phyloP scores from a whole-genome alignment of 1,140 invertebrate species.

The Rhagoletis pomonella region DNA sequence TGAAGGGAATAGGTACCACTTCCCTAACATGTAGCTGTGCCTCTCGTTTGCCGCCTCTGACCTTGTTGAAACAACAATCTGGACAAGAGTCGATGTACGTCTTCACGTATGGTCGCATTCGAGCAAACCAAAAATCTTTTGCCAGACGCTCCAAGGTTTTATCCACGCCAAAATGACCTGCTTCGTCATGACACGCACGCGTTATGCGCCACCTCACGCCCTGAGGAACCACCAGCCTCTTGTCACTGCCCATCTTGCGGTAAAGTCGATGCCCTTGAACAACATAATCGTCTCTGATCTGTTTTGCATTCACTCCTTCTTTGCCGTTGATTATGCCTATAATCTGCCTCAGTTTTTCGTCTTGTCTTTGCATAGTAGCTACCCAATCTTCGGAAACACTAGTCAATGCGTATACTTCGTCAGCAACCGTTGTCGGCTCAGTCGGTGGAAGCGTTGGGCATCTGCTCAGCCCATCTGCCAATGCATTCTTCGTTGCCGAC shows the following conservation, averaged over 20 bases:
- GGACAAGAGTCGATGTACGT: slow-evolving; percentile 11
- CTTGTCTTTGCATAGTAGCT: slow-evolving; percentile 28
- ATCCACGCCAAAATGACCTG: slow-evolving; percentile 10
- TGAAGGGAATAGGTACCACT: slow-evolving; percentile 13
- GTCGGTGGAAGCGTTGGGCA: neutral
- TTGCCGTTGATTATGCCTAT: neutral
- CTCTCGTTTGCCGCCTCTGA: neutral
- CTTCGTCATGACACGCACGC: slow-evolving; percentile 9
- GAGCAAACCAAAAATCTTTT: slow-evolving; percentile 51
- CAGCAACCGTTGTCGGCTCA: neutral
- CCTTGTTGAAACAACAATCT: slow-evolving; percentile 38
- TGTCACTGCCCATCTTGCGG: neutral
- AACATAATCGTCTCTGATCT: neutral
- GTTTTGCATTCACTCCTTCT: too few relatives aligned
- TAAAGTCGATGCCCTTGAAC: neutral
- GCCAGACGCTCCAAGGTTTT: neutral
- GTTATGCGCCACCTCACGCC: slow-evolving; percentile 16
- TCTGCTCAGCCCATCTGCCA: neutral
- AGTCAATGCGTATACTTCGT: neutral
- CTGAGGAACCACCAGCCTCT: neutral
- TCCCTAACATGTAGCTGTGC: neutral
- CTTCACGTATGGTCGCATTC: slow-evolving; percentile 33
- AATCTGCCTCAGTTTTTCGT: neutral
- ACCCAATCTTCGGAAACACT: neutral
- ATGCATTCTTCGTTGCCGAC: neutral